Conservation (phyloP, 2,888 invertebrate genomes). For the Microplitis manilae region DNA sequence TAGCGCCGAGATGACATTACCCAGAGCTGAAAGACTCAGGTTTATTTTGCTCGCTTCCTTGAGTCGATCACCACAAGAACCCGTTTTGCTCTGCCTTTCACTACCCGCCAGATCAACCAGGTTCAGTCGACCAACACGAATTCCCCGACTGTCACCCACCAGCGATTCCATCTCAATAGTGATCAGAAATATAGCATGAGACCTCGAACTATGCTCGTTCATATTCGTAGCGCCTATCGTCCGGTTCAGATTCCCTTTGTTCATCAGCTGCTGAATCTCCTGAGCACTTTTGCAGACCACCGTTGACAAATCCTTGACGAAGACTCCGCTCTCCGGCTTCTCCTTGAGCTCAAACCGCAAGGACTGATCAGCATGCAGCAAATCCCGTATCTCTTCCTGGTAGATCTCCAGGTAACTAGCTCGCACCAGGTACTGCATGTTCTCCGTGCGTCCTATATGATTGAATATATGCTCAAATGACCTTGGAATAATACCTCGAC, state of each 20-base stretch:
- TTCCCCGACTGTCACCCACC: slow-evolving; percentile 73
- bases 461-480: slow-evolving; percentile 98
- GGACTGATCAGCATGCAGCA: slow-evolving; percentile 79
- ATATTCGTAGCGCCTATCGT: slow-evolving; percentile 97
- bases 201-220: slow-evolving; percentile 98
- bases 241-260: slow-evolving; percentile 92
- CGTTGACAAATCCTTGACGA: slow-evolving; percentile 95
- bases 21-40: slow-evolving; percentile 95
- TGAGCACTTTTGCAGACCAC: slow-evolving; percentile 94
- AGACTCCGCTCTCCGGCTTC: slow-evolving; percentile 88
- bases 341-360: slow-evolving; percentile 83
- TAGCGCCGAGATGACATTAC: slow-evolving; percentile 97
- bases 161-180: slow-evolving; percentile 94
- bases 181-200: slow-evolving; percentile 98
- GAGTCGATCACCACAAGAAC: slow-evolving; percentile 92
- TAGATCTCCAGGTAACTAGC: slow-evolving; percentile 98
- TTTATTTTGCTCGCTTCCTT: slow-evolving; percentile 99
- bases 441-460: slow-evolving; percentile 91
- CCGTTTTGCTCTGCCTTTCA: slow-evolving; percentile 97
- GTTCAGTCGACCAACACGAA: slow-evolving; percentile 93
- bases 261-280: slow-evolving; percentile 96
- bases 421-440: slow-evolving; percentile 95
- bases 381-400: slow-evolving; percentile 87
- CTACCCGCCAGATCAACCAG: slow-evolving; percentile 98
- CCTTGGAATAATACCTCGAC: slow-evolving; percentile 92